These are phyloP conservation scores for Dasyornis broadbenti DNA, from an alignment of 2,113 vertebrate genomes.

Conservation along the genomic window DNA sequence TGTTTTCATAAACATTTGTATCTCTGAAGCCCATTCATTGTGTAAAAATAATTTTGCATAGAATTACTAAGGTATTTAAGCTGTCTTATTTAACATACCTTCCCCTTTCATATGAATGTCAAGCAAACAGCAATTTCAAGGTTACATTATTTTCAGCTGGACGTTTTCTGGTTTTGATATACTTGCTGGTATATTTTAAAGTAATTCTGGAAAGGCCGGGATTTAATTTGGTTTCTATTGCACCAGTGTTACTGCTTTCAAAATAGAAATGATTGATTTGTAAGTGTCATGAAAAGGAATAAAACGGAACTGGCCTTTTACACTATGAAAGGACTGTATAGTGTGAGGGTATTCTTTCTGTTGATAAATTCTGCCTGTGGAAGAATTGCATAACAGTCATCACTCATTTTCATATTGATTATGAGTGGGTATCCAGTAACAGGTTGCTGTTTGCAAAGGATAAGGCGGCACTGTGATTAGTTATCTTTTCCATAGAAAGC, in stretches of 20 bases:
- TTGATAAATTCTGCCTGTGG: slow-evolving; percentile 57
- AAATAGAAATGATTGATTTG: slow-evolving; percentile 55
- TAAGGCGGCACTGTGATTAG: slow-evolving; percentile 66
- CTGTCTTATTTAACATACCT: neutral
- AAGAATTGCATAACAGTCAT: slow-evolving; percentile 54
- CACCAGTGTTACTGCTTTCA: slow-evolving; percentile 16
- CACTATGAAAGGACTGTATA: slow-evolving; percentile 3
- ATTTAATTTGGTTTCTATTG: slow-evolving; percentile 42
- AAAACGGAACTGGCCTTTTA: slow-evolving; percentile 61
- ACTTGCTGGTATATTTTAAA: neutral
- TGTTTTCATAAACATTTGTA: neutral
- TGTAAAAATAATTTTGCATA: neutral
- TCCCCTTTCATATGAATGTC: neutral
- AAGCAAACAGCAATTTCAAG: neutral
- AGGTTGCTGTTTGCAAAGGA: slow-evolving; percentile 69
- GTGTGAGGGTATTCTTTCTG: slow-evolving; percentile 39
- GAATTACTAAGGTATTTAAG: neutral
- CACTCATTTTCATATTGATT: slow-evolving; percentile 70
- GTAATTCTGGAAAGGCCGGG: neutral
- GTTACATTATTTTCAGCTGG: neutral
- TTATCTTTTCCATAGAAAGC: slow-evolving; percentile 64
- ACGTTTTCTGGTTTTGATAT: neutral
- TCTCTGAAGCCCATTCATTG: neutral
- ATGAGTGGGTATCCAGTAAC: slow-evolving; percentile 38
- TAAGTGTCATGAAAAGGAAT: slow-evolving; percentile 48